These are phyloP conservation scores for Neomorphus geoffroyi DNA, from an alignment of 2,797 vertebrate genomes.

Conservation along the genomic window DNA sequence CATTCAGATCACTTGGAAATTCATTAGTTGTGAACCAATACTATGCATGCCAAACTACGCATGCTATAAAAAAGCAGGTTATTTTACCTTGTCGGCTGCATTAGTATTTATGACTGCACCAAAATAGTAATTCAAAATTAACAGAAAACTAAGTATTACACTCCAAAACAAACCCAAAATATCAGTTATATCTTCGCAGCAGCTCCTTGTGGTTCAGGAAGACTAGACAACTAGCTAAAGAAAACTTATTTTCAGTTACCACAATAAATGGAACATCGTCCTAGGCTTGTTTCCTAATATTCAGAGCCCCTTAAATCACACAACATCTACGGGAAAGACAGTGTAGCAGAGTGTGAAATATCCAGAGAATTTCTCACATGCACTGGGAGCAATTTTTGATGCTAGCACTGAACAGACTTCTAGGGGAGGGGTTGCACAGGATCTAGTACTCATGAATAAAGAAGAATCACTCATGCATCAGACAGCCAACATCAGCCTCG, in stretches of 20 bases:
- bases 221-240: neutral
- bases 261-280: neutral
- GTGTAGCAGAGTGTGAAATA: neutral
- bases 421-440: neutral
- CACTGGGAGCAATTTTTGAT: neutral
- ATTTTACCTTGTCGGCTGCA: neutral
- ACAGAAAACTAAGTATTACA: neutral
- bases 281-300: neutral
- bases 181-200: neutral
- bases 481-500: neutral
- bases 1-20: neutral
- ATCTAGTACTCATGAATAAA: neutral
- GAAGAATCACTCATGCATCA: neutral
- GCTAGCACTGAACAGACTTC: neutral
- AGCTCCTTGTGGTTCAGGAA: neutral
- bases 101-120: neutral
- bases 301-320: neutral
- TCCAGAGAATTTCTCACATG: neutral
- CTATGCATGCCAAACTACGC: neutral
- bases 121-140: neutral
- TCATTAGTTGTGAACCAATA: slow-evolving; percentile 1
- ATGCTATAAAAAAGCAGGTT: neutral
- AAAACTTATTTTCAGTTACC: neutral
- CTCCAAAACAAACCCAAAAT: neutral
- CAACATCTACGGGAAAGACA: neutral